These are phyloP conservation scores for Peromyscus polionotus DNA, from an alignment of 2,113 vertebrate species.

Conservation along the genomic window DNA sequence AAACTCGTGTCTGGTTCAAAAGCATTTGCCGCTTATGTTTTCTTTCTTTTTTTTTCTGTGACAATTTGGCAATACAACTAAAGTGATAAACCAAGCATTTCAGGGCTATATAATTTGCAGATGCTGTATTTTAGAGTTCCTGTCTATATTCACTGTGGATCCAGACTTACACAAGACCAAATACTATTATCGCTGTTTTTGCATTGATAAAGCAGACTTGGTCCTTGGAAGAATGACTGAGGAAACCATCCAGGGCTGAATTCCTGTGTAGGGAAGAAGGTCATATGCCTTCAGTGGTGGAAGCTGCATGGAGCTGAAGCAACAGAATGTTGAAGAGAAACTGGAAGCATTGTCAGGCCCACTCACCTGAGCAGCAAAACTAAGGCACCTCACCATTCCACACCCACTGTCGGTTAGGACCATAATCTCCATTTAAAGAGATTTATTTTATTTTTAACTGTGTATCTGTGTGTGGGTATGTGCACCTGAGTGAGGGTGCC, in stretches of 20 bases:
- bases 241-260: background rate
- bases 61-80: background rate
- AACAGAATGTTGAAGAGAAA: background rate
- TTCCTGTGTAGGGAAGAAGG: background rate
- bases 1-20: constrained; percentile 6
- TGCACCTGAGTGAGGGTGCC: background rate
- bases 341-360: background rate
- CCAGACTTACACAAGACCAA: background rate
- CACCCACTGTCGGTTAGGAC: background rate
- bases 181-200: background rate
- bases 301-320: background rate
- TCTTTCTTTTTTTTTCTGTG: background rate
- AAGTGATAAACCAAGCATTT: constrained; percentile 28
- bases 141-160: background rate
- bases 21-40: background rate
- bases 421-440: background rate
- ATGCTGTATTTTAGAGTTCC: background rate
- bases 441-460: background rate
- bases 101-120: background rate
- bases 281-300: background rate
- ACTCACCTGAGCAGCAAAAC: background rate
- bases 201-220: background rate
- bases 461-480: background rate
- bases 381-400: background rate
- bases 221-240: background rate